Evolutionary conservation across 2,888 invertebrate species (phyloP).

Genomic region (Trissolcus japonicus): DNA sequence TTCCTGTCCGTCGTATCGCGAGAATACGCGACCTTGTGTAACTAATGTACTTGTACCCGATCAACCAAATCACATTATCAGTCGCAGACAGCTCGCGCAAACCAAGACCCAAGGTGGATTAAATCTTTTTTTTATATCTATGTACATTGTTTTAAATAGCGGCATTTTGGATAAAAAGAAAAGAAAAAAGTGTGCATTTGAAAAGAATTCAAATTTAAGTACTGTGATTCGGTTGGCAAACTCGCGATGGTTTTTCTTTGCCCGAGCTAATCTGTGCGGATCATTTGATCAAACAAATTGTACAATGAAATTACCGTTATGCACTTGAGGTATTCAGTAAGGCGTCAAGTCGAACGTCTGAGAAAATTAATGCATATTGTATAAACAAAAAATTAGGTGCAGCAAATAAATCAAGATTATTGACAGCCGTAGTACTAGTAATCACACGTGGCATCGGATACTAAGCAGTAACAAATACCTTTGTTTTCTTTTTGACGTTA

Average conservation of each 20-base stretch:
- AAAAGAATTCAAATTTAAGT: neutral
- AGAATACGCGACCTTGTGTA: slow-evolving; percentile 26
- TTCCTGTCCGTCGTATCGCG: slow-evolving; percentile 33
- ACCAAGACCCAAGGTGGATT: neutral
- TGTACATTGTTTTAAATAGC: neutral
- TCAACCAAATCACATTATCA: slow-evolving; percentile 32
- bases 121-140: slow-evolving; percentile 1
- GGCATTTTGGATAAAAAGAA: neutral
- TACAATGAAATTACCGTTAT: slow-evolving; percentile 53
- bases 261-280: slow-evolving; percentile 10
- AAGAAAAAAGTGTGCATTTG: neutral
- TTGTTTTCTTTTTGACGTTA: slow-evolving; percentile 1
- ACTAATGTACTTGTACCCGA: slow-evolving; percentile 42
- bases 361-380: slow-evolving; percentile 47
- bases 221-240: slow-evolving; percentile 6
- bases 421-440: slow-evolving; percentile 32
- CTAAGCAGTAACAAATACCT: slow-evolving; percentile 10
- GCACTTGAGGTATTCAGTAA: slow-evolving; percentile 43
- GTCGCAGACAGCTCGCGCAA: slow-evolving; percentile 19
- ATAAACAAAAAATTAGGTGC: slow-evolving; percentile 44
- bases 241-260: slow-evolving; percentile 6
- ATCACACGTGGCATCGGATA: slow-evolving; percentile 16
- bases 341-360: slow-evolving; percentile 41
- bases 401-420: slow-evolving; percentile 56
- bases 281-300: slow-evolving; percentile 38